Percentiles rank a stretch among this genome's conserved stretches.
phyloP scores from a whole-genome alignment of 1,140 invertebrate species.

The Proctacanthus coquilletti region DNA sequence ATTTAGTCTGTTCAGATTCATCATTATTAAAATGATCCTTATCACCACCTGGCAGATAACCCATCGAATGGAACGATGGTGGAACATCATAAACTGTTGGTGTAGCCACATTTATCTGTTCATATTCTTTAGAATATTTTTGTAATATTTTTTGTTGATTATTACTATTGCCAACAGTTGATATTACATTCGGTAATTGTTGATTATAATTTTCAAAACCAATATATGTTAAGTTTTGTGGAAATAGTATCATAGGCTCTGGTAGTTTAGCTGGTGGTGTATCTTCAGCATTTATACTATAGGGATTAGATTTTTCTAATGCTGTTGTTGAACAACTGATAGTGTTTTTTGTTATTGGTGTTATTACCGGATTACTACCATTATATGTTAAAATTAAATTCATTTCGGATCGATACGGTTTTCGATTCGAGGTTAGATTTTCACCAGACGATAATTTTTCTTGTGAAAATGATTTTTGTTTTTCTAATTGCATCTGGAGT shows the following conservation, averaged over 20 bases:
- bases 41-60: no score
- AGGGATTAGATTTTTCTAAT: constrained; percentile 12
- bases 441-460: constrained; percentile 13
- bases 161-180: no score
- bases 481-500: constrained; percentile 5
- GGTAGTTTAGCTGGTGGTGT: constrained; percentile 24
- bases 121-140: no score
- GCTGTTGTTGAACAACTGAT: constrained; percentile 9
- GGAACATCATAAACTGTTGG: constrained; percentile 5
- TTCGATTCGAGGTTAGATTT: constrained; percentile 8
- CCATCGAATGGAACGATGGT: not conserved
- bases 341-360: constrained; percentile 2
- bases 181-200: not conserved
- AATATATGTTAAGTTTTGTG: constrained; percentile 22
- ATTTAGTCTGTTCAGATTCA: no score
- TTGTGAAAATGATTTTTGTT: constrained; percentile 9
- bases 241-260: constrained; percentile 25
- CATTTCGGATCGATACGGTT: constrained; percentile 29
- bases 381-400: constrained; percentile 24
- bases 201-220: constrained; percentile 24
- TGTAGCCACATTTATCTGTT: no score
- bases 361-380: constrained; percentile 8
- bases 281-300: constrained; percentile 20
- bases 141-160: no score
- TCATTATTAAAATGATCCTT: no score